Base-by-base conservation (phyloP, 2,113 vertebrate genomes). In the Rhipidura dahli region DNA sequence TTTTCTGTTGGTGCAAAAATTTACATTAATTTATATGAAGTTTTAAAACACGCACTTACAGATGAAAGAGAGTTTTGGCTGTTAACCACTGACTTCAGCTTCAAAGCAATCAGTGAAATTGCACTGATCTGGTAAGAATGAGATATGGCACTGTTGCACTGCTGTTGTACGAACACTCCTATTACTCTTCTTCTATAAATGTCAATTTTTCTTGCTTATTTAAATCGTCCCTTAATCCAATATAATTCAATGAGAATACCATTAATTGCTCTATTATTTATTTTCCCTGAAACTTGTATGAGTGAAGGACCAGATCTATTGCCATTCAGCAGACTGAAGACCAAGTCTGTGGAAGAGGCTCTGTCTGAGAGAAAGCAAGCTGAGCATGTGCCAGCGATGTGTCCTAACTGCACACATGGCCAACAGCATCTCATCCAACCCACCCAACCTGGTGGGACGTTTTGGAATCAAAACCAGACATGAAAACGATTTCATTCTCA, bases 301-400 rank as follows among this genome's bases (percentile, higher is more conserved):
- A 91, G 53, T 83, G 93, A 87, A 33, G 50, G 63, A 70, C 6
- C 39, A 88, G 64, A 53, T 50, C 39, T 84, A 47, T 8, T 61
- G 45, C 35, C 53, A 15, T 78, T 89, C 18, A 10, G 13, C 78
- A 89, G 70, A 9, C 5, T 18, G 13, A 39, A 83, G 44, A 85
- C 14, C 28, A 47, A 44, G 6, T 21, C 24, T 57, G 13, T 57
- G 69, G 50, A 53, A 50, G 49, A 81, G 31, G 31, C 56, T 35
- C 12, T 42, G 40, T 33, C 7, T 16, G 57, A 30, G 22, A 12
- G 17, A 11, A 14, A 68, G 39, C 30, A 79, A 60, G 35, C 20
- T 50, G 44, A 68, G 35, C 63, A 14, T 0, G 0, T n/a, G 14
- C 22, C 40, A 33, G 45, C 0, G 0, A 7, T 8, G 24, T n/a